Evolutionary conservation across 92 coral and sea anemone species (phyloP).

Genomic region (Pocillopora grandis): DNA sequence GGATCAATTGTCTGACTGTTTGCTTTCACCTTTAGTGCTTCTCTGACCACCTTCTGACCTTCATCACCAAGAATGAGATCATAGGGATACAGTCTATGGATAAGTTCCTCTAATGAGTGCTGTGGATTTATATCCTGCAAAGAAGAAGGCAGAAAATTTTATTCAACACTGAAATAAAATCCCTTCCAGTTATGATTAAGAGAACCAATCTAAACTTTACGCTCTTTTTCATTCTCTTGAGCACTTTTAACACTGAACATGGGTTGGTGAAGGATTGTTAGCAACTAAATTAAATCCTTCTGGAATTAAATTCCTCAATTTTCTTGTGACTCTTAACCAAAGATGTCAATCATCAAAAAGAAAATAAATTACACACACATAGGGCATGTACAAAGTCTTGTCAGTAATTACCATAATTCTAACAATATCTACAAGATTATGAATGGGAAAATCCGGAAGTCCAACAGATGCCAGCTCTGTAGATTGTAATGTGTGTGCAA

Average conservation of each 20-base stretch:
- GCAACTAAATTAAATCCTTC: no score
- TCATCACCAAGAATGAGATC: conserved; percentile 80
- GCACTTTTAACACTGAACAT: no score
- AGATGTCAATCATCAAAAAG: no score
- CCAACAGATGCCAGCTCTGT: conserved; percentile 93
- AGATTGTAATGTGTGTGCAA: conserved; percentile 94
- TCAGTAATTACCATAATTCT: conserved; percentile 74
- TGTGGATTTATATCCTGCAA: conserved; percentile 71
- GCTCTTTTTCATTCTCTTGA: no score
- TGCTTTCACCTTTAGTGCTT: conserved; percentile 73
- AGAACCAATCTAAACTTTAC: background rate
- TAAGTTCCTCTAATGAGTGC: conserved; percentile 69
- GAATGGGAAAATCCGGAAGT: conserved; percentile 93
- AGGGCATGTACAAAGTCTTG: no score
- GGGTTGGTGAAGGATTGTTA: no score
- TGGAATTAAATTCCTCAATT: no score
- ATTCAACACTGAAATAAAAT: background rate
- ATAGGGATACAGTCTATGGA: conserved; percentile 81
- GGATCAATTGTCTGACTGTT: no score
- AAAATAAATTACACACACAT: no score
- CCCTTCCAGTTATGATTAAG: background rate
- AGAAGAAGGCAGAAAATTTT: background rate
- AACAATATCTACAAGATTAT: conserved; percentile 81
- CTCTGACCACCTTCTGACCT: conserved; percentile 83
- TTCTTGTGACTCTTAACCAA: no score